Conservation (phyloP, 1,140 invertebrate species). For the Ceratoteleas bidentatus region DNA sequence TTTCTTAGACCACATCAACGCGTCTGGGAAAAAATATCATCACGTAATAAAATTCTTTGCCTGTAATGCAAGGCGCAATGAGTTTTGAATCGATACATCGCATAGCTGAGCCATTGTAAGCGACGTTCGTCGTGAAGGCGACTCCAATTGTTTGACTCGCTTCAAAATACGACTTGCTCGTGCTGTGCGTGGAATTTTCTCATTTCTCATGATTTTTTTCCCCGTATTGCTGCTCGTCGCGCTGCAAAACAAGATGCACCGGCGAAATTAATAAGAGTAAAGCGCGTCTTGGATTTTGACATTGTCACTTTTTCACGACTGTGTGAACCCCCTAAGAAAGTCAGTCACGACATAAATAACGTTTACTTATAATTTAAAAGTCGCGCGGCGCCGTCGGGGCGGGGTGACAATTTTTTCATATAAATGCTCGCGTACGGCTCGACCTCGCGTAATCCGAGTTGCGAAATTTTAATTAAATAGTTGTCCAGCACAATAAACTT, state of each 20-base stretch:
- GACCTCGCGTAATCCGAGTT: no score
- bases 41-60: slow-evolving; percentile 10
- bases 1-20: slow-evolving; percentile 9
- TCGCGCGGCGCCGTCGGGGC: no score
- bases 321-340: no score
- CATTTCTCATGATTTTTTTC: slow-evolving; percentile 21
- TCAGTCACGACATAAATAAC: no score
- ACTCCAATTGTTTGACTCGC: slow-evolving; percentile 32
- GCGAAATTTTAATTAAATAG: no score
- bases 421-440: no score
- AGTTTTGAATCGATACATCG: slow-evolving; percentile 16
- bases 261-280: slow-evolving; percentile 30
- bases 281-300: slow-evolving; percentile 3
- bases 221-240: slow-evolving; percentile 9
- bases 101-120: slow-evolving; percentile 5
- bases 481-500: no score
- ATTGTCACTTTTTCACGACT: slow-evolving; percentile 21
- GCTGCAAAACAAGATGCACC: slow-evolving; percentile 12
- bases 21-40: slow-evolving; percentile 19
- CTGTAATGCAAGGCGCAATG: slow-evolving; percentile 19
- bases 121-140: neutral
- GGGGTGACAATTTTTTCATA: no score
- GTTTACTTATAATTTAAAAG: no score
- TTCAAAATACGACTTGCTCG: slow-evolving; percentile 14
- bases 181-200: slow-evolving; percentile 26